Evolutionary conservation across 2,888 invertebrate genomes (phyloP).

Genomic region (Amphipyra tragopoginis): DNA sequence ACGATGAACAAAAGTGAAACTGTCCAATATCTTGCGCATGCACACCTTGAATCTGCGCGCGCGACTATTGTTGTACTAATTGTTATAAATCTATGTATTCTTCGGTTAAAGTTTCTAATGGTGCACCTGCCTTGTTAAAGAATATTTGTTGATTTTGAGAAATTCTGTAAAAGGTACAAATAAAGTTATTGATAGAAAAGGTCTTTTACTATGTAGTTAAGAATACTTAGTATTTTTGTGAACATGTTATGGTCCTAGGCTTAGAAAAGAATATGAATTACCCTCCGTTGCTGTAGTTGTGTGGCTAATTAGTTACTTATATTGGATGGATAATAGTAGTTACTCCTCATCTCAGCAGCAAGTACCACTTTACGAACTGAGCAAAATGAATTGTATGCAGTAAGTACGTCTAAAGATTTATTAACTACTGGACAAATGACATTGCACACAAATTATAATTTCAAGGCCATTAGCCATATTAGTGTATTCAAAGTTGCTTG

Average conservation of each 20-base stretch:
- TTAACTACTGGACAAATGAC: no score
- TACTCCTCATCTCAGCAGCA: no score
- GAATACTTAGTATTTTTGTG: no score
- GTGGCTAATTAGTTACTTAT: no score
- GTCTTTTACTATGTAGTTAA: no score
- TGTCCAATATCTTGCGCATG: slow-evolving; percentile 59
- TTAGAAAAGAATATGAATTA: no score
- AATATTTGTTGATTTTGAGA: neutral
- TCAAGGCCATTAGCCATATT: neutral
- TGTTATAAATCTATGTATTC: slow-evolving; percentile 68
- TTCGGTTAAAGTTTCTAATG: slow-evolving; percentile 52
- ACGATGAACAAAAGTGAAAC: slow-evolving; percentile 59
- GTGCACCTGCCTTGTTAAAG: slow-evolving; percentile 61
- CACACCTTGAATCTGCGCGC: slow-evolving; percentile 68
- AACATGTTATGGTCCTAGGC: no score
- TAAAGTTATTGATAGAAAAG: neutral
- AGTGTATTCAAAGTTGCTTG: neutral
- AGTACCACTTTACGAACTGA: no score
- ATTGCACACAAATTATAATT: neutral
- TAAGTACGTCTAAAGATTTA: no score
- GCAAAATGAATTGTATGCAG: no score
- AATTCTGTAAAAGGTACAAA: neutral
- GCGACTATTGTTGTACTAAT: slow-evolving; percentile 70
- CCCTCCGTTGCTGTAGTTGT: no score
- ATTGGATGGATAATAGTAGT: no score